Conservation (phyloP, 2,113 vertebrate genomes). For the Hydropotes inermis region DNA sequence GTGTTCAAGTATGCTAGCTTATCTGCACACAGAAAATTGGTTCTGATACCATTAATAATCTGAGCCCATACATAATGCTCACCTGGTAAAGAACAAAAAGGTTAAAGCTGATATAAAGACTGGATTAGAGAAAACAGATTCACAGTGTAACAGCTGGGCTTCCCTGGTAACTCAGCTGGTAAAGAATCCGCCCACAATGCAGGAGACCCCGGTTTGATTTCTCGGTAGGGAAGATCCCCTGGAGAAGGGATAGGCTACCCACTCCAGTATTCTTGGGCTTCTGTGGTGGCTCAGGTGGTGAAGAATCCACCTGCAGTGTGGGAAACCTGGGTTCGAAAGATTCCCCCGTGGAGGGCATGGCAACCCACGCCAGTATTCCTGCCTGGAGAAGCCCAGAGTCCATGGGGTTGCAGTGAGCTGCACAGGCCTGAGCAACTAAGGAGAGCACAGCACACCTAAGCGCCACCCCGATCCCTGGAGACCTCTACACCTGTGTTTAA, state of each 20-base stretch:
- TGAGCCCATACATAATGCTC: background rate
- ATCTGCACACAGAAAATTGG: background rate
- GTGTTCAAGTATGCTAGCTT: background rate
- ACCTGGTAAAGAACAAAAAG: constrained; percentile 3
- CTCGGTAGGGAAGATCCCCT: background rate
- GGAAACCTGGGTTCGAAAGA: background rate
- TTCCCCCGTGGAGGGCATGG: background rate
- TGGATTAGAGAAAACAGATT: constrained; percentile 27
- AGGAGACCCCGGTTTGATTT: background rate
- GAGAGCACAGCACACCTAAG: background rate
- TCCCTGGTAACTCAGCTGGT: background rate
- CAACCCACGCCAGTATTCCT: background rate
- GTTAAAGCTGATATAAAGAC: background rate
- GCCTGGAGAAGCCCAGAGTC: background rate
- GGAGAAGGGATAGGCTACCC: background rate
- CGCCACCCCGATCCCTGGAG: background rate
- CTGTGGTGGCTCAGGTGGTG: background rate
- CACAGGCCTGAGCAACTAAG: background rate
- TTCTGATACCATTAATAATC: background rate
- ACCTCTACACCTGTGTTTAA: background rate
- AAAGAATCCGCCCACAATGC: background rate
- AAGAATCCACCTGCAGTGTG: background rate
- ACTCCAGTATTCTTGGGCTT: background rate
- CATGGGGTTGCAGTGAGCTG: background rate
- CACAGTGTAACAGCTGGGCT: background rate